phyloP scores from a whole-genome alignment of 2,888 invertebrate species.

The Torymus aiolomorphi region DNA sequence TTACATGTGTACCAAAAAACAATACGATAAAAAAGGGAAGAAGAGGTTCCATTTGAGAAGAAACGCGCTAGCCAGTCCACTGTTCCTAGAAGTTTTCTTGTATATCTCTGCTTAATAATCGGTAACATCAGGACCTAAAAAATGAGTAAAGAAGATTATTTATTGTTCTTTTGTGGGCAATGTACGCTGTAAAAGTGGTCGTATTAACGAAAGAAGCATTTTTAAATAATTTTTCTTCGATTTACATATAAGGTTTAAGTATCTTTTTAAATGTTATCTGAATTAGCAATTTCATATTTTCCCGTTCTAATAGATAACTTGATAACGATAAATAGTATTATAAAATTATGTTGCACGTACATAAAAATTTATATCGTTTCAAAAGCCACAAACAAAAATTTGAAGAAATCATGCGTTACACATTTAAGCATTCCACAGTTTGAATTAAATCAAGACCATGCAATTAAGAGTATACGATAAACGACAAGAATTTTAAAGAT shows the following conservation, averaged over 20 bases:
- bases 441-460: conserved; percentile 22
- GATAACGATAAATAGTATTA: neutral
- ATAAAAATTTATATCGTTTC: conserved; percentile 13
- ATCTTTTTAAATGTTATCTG: neutral
- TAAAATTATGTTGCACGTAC: neutral
- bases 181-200: conserved; percentile 13
- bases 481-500: conserved; percentile 16
- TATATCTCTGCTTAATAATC: conserved; percentile 68
- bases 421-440: conserved; percentile 32
- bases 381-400: conserved; percentile 34
- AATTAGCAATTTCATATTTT: conserved; percentile 13
- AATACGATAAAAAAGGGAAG: conserved; percentile 65
- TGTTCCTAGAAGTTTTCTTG: conserved; percentile 59
- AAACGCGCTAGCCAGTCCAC: conserved; percentile 67
- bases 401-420: conserved; percentile 35
- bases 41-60: conserved; percentile 51
- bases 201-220: conserved; percentile 35
- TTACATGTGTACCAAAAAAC: conserved; percentile 34
- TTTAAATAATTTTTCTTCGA: neutral
- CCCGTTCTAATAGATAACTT: neutral
- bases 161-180: neutral
- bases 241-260: neutral
- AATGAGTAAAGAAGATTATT: conserved; percentile 49
- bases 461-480: conserved; percentile 7
- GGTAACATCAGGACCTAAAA: conserved; percentile 73